Base-by-base conservation (phyloP, 1,140 invertebrate genomes). In the Drosophila cardini region DNA sequence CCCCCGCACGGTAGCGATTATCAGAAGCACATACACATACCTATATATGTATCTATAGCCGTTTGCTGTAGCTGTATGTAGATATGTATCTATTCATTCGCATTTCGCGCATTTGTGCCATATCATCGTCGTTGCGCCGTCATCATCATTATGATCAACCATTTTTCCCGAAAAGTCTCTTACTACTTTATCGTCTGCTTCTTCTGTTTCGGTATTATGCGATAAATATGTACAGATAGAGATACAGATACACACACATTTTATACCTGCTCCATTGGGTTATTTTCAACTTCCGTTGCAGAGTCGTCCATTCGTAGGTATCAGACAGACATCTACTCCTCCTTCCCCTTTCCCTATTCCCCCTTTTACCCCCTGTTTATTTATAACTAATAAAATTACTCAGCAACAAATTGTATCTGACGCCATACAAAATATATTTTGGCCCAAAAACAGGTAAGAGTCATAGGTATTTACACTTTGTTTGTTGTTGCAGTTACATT, bases 41-140 rank as follows among this genome's bases (percentile, higher is more conserved):
- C 58, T 76, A 56, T 69, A 36, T 55, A 9, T 60, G 40, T 73
- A 53, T 68, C 45, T 60, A 40, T 56, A 18, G 6, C 38, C 13
- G 42, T 67, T 56, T 13, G 6, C 38, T 40, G 42, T 67, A 42
- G 26, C 42, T 57, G 40, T 16, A 5, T 58, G 18, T 58, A 57
- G 21, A 56, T 72, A 52, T 62, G 36, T 60, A 71, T 71, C 58
- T 75, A 65, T 73, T 60, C 56, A 73, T 53, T 73, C 61, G 55
- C 48, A 76, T 34, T 64, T 79, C 72, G 84, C 83, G 81, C 80
- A 55, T 89, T 87, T 87, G 38, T 87, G 84, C 80, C 84, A 60
- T 87, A 87, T 87, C 84, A 87, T 87, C 80, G 83, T 53, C 72
- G 50, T 67, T 65, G 46, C 61, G 32, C 46, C 68, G 75, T 80